phyloP scores from a whole-genome alignment of 2,113 vertebrate species.

The Lynx canadensis region DNA sequence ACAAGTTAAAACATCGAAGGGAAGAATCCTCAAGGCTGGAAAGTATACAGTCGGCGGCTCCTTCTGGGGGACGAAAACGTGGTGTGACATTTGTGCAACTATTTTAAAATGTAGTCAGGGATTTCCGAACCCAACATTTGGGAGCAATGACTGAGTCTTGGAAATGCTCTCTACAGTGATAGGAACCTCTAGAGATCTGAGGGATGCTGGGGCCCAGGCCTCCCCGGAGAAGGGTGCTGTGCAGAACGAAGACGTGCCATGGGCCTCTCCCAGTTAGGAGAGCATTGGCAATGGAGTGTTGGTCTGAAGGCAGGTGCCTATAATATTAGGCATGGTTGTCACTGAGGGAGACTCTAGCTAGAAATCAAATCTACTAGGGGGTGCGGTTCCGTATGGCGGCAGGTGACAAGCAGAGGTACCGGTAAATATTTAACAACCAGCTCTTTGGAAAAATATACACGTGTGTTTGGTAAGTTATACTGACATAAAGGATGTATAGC shows the following conservation, averaged over 20 bases:
- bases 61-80: background rate
- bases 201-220: background rate
- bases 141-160: background rate
- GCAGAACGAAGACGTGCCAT: background rate
- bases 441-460: background rate
- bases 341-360: background rate
- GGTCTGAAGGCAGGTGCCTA: background rate
- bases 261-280: background rate
- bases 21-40: background rate
- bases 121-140: background rate
- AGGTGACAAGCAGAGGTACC: too few relatives aligned
- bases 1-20: background rate
- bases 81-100: background rate
- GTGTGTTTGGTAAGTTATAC: background rate
- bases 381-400: background rate
- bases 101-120: conserved; percentile 25
- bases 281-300: background rate
- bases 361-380: background rate
- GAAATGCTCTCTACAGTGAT: background rate
- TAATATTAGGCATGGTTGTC: background rate
- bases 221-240: background rate
- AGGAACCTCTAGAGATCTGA: background rate
- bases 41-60: background rate
- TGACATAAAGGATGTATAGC: background rate
- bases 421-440: background rate